Percentiles rank a stretch among this genome's conserved stretches.
phyloP scores from a whole-genome alignment of 2,113 vertebrate species.

The Ctenomys sociabilis region DNA sequence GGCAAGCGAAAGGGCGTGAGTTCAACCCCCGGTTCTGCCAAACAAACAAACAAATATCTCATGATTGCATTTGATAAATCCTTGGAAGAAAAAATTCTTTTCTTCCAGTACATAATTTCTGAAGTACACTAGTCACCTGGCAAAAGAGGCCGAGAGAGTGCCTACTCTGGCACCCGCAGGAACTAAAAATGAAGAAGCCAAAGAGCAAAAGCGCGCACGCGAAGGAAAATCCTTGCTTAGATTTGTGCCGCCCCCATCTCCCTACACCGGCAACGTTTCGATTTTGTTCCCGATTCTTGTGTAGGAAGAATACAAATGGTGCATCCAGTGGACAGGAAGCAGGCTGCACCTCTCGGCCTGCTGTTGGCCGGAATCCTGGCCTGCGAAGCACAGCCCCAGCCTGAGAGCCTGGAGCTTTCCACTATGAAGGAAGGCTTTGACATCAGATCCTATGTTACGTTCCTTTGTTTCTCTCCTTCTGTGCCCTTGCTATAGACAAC shows the following conservation, averaged over 20 bases:
- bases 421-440: neutral
- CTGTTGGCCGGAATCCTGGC: neutral
- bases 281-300: neutral
- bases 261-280: neutral
- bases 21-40: too few species aligned
- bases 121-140: neutral
- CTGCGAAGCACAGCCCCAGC: neutral
- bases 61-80: neutral
- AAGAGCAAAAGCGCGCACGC: neutral
- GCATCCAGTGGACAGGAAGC: neutral
- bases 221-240: slow-evolving; percentile 20
- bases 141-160: neutral
- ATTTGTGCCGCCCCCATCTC: neutral
- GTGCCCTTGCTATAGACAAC: neutral
- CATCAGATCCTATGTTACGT: neutral
- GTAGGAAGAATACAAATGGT: neutral
- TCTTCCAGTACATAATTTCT: slow-evolving; percentile 17
- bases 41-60: too few species aligned
- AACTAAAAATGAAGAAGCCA: neutral
- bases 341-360: neutral
- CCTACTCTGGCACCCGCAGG: neutral
- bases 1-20: too few species aligned
- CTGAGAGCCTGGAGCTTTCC: neutral
- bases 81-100: neutral
- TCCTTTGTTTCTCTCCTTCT: neutral